Evolutionary conservation across 2,113 vertebrate species (phyloP).

Genomic region (Onychostruthus taczanowskii): DNA sequence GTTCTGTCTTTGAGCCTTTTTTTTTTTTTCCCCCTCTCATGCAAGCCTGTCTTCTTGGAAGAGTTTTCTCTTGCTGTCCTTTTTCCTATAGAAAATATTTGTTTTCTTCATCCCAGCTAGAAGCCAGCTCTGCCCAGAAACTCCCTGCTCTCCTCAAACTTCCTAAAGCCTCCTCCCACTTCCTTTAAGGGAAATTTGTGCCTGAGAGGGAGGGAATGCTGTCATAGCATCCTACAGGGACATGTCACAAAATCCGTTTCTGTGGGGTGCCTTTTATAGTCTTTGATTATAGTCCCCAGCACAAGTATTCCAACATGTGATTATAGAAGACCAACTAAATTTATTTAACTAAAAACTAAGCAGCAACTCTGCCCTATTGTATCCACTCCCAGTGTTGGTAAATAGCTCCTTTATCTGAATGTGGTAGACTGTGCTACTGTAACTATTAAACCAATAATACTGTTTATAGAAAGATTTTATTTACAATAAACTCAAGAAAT

Average conservation of each 20-base stretch:
- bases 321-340: background rate
- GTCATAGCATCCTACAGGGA: background rate
- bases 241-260: background rate
- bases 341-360: background rate
- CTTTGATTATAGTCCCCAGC: background rate
- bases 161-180: background rate
- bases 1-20: slow-evolving; percentile 3
- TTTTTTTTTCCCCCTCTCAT: background rate
- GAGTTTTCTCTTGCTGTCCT: background rate
- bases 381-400: background rate
- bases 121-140: background rate
- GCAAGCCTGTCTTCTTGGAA: background rate
- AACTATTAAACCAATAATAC: background rate
- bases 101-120: background rate
- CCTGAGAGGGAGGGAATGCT: background rate
- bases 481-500: background rate
- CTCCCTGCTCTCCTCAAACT: background rate
- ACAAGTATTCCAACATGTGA: background rate
- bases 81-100: background rate
- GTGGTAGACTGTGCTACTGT: background rate
- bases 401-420: background rate
- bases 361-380: background rate
- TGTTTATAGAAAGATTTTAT: background rate
- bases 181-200: background rate
- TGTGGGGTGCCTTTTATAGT: background rate